Evolutionary conservation across 2,797 vertebrate species (phyloP), one percentile per base, ranked within the genome.

Genomic region (Philypnodon macrostomus): DNA sequence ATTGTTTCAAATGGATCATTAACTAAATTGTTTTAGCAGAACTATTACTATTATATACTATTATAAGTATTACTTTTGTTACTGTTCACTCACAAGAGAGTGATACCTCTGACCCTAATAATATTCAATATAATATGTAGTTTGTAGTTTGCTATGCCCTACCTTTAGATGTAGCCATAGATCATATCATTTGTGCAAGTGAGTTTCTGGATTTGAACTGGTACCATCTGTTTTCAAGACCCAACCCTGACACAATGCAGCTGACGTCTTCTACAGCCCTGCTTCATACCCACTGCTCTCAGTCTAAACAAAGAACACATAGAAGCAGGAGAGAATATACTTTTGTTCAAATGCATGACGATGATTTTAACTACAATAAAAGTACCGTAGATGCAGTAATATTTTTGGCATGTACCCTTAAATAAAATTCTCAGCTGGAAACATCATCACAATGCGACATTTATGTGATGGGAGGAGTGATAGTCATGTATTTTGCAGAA

Each of bases 211-310:
- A 85, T 77, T 77, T 83, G 72, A 72, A 69, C 37, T 27, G 31
- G 76, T 63, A 75, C 81, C 75, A 79, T 83, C 77, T 88, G 85
- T 88, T 88, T 88, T 82, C 72, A 79, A 30, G 63, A 80, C 73
- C 56, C 69, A 75, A 77, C 80, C 71, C 77, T 58, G 42, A 54
- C 56, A 39, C 59, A 1, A 47, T 51, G 46, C 64, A 65, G 76
- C 76, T 63, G 56, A 74, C 15, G n/a, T n/a, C n/a, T 17, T 10
- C 11, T 26, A 30, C 26, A 7, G 8, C 11, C 21, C 4, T 11
- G 26, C 41, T 30, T 15, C 41, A 30, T 12, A 42, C 26, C 11
- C 26, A 44, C 15, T 44, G 41, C 41, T 18, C 27, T 12, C 41
- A 44, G 19, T 70, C 41, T 54, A 69, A 77, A 75, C 60, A 61